phyloP scores from a whole-genome alignment of 2,888 invertebrate genomes.

The Auanema sp. region DNA sequence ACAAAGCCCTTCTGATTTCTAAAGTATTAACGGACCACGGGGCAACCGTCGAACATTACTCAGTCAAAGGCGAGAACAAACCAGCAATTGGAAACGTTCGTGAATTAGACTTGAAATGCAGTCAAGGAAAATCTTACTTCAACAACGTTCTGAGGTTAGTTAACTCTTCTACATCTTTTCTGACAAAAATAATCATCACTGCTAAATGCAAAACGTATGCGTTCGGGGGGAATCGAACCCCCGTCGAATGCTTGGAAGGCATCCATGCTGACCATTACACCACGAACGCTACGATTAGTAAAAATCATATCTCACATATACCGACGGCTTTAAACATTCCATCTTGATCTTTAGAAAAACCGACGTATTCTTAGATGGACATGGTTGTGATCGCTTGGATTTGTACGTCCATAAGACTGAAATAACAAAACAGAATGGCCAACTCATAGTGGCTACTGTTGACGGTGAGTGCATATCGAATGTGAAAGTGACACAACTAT shows the following conservation, averaged over 20 bases:
- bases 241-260: constrained; percentile 46
- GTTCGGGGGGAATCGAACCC: constrained; percentile 44
- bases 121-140: constrained; percentile 15
- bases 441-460: constrained; percentile 21
- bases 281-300: constrained; percentile 19
- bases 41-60: constrained; percentile 15
- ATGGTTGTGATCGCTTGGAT: constrained; percentile 10
- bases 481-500: too few relatives aligned
- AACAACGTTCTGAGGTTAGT: constrained; percentile 15
- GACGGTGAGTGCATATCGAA: constrained; percentile 7
- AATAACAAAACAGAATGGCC: constrained; percentile 14
- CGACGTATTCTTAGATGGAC: constrained; percentile 20
- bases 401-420: constrained; percentile 9
- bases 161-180: too few relatives aligned
- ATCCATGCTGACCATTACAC: constrained; percentile 40
- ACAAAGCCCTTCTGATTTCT: constrained; percentile 14
- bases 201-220: constrained; percentile 20
- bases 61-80: constrained; percentile 17
- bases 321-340: too few relatives aligned
- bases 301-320: too few relatives aligned
- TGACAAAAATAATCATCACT: too few relatives aligned
- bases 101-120: constrained; percentile 10
- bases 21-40: constrained; percentile 21
- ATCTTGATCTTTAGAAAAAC: constrained; percentile 9
- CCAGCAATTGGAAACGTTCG: constrained; percentile 13